Percentiles rank a stretch among this genome's conserved stretches.
phyloP scores from a whole-genome alignment of 2,888 invertebrate species.

The Acanthosepion lycidas region DNA sequence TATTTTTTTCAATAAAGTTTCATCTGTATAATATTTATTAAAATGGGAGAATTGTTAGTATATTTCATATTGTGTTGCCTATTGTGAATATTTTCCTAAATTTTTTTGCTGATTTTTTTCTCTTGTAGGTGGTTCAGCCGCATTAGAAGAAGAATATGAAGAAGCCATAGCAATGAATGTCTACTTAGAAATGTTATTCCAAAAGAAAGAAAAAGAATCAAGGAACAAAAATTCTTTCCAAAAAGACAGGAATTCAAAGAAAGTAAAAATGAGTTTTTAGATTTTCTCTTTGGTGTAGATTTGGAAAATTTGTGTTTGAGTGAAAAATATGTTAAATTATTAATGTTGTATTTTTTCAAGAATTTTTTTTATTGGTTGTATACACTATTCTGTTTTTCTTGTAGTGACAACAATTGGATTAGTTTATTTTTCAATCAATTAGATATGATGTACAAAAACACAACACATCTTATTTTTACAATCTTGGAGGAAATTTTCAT shows the following conservation, averaged over 20 bases:
- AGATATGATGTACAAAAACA: no score
- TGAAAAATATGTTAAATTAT: not conserved
- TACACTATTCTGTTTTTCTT: not conserved
- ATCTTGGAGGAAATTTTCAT: no score
- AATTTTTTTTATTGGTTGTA: not conserved
- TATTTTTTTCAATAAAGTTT: no score
- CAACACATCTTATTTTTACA: no score
- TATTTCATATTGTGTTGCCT: not conserved
- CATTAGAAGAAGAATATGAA: conserved; percentile 71
- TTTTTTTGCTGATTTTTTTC: not conserved
- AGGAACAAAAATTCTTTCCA: conserved; percentile 48
- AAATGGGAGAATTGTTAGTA: no score
- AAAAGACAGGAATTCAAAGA: conserved; percentile 33
- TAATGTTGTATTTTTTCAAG: not conserved
- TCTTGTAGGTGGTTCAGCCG: conserved; percentile 57
- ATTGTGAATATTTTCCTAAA: not conserved
- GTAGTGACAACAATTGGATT: not conserved
- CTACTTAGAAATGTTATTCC: conserved; percentile 70
- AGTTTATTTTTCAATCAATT: not conserved
- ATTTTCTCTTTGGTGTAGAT: not conserved
- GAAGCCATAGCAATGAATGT: conserved; percentile 72
- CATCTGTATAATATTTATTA: no score
- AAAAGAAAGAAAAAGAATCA: conserved; percentile 55
- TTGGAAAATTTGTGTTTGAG: not conserved
- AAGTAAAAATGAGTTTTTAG: conserved; percentile 2